phyloP scores from a whole-genome alignment of 2,113 vertebrate genomes.

The Pseudolaguvia tuberculata region DNA sequence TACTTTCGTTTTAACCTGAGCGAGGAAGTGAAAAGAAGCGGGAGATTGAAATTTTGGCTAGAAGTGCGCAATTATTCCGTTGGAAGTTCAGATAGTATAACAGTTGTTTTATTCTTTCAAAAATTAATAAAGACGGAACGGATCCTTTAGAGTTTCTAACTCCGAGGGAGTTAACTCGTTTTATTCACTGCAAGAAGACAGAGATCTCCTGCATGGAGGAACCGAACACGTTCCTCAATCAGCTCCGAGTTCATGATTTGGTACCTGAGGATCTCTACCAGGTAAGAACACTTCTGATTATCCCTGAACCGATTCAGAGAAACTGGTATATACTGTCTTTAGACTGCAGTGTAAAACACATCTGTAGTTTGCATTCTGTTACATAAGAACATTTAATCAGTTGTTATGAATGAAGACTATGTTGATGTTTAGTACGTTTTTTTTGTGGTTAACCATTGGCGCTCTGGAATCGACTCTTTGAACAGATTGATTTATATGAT shows the following conservation, averaged over 20 bases:
- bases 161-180: conserved; percentile 18
- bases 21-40: neutral
- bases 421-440: neutral
- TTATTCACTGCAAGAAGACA: conserved; percentile 58
- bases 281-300: conserved; percentile 36
- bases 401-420: neutral
- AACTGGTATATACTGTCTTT: neutral
- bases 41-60: neutral
- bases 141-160: conserved; percentile 50
- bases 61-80: neutral
- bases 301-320: neutral
- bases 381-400: neutral
- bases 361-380: neutral
- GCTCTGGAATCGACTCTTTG: neutral
- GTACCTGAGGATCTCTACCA: conserved; percentile 52
- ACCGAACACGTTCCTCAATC: conserved; percentile 55
- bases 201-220: conserved; percentile 60
- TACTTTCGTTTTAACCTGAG: conserved; percentile 4
- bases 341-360: neutral
- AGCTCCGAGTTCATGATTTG: conserved; percentile 61
- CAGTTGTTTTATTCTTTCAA: neutral
- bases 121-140: neutral
- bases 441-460: neutral
- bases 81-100: neutral
- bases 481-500: neutral